These are phyloP conservation scores for Zaprionus inermis DNA, from an alignment of 1,140 invertebrate genomes.

Conservation along the genomic window DNA sequence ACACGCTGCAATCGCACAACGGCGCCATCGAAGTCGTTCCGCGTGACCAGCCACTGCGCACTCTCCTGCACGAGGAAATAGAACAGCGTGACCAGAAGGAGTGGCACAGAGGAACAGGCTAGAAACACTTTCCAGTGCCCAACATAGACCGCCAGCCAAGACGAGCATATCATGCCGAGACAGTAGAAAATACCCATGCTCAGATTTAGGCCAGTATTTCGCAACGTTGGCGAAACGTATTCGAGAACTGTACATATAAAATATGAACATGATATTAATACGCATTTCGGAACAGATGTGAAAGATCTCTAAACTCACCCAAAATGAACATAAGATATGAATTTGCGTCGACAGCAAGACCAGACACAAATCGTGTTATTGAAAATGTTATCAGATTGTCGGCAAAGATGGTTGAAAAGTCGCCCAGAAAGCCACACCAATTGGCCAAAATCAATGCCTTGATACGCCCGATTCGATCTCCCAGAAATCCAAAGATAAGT, in stretches of 20 bases:
- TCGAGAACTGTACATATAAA: constrained; percentile 84
- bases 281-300: background rate
- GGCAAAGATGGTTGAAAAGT: constrained; percentile 85
- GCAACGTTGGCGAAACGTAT: constrained; percentile 85
- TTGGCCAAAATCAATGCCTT: constrained; percentile 85
- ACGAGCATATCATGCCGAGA: constrained; percentile 85
- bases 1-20: constrained; percentile 85
- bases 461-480: constrained; percentile 86
- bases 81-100: constrained; percentile 82
- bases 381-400: constrained; percentile 83
- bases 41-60: constrained; percentile 87
- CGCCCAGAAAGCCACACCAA: constrained; percentile 85
- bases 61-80: constrained; percentile 86
- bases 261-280: no score
- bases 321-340: constrained; percentile 87
- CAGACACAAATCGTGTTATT: constrained; percentile 85
- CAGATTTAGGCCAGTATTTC: constrained; percentile 86
- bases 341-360: constrained; percentile 86
- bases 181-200: constrained; percentile 86
- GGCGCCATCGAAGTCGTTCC: constrained; percentile 85
- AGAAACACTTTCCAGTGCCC: constrained; percentile 85
- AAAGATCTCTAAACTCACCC: constrained; percentile 72
- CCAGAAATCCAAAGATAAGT: constrained; percentile 85
- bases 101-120: constrained; percentile 84
- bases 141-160: constrained; percentile 85